phyloP scores from a whole-genome alignment of 2,888 invertebrate species.

The Iphiclides podalirius region DNA sequence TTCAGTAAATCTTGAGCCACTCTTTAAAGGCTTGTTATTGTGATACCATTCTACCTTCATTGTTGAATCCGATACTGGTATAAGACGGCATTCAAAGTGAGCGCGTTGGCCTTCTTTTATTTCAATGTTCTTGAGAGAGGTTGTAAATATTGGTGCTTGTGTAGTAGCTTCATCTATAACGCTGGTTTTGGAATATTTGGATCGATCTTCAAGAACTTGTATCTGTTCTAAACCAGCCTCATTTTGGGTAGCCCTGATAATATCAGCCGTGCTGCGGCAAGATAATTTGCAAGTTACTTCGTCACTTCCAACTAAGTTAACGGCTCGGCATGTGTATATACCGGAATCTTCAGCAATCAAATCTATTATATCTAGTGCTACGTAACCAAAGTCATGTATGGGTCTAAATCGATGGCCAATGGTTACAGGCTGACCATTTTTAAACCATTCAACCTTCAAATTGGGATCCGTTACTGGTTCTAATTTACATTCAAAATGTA shows the following conservation, averaged over 20 bases:
- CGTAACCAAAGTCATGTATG: constrained; percentile 99
- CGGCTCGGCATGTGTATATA: constrained; percentile 95
- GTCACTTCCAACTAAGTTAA: constrained; percentile 93
- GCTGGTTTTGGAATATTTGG: constrained; percentile 87
- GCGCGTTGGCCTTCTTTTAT: constrained; percentile 97
- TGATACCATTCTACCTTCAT: constrained; percentile 98
- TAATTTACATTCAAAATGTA: constrained; percentile 98
- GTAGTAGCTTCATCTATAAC: constrained; percentile 90
- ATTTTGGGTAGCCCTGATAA: constrained; percentile 91
- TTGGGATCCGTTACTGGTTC: constrained; percentile 98
- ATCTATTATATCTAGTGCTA: constrained; percentile 97
- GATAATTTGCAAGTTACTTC: constrained; percentile 88
- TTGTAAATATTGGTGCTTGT: constrained; percentile 96
- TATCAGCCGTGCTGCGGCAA: constrained; percentile 89
- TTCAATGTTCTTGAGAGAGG: constrained; percentile 93
- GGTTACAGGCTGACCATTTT: constrained; percentile 95
- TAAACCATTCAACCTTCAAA: constrained; percentile 97
- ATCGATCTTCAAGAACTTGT: constrained; percentile 92
- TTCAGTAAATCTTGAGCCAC: constrained; percentile 96
- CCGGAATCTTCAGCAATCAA: constrained; percentile 97
- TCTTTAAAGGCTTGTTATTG: constrained; percentile 93
- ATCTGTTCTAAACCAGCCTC: constrained; percentile 94
- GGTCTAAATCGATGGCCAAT: constrained; percentile 97
- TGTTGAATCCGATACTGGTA: constrained; percentile 95
- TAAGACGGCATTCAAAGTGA: constrained; percentile 95